phyloP scores from a whole-genome alignment of 2,113 vertebrate genomes.

The Heterotilapia buettikoferi region DNA sequence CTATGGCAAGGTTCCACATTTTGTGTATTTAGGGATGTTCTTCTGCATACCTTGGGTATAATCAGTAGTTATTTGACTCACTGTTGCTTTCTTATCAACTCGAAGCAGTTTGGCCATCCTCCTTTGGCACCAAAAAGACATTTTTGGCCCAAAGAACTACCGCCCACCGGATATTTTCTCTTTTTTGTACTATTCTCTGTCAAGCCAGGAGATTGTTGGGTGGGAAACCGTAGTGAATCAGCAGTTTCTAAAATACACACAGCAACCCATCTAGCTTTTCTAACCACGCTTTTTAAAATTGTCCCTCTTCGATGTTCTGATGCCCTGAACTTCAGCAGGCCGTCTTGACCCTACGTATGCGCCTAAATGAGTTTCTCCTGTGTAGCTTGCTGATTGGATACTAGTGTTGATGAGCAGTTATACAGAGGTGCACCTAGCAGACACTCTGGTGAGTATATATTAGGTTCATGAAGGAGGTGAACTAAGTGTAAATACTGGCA shows the following conservation, averaged over 20 bases:
- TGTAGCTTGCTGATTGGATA: background rate
- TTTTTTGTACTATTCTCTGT: background rate
- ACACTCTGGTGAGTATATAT: background rate
- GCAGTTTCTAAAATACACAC: background rate
- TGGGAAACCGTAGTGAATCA: background rate
- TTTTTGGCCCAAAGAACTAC: background rate
- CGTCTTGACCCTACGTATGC: rapidly evolving
- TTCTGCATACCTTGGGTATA: rapidly evolving
- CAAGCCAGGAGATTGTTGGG: background rate
- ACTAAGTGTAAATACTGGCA: rapidly evolving
- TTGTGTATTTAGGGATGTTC: background rate
- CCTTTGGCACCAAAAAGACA: background rate
- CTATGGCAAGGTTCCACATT: background rate
- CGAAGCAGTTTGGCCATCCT: background rate
- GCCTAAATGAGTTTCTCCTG: background rate
- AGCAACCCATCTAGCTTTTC: background rate
- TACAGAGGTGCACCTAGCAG: background rate
- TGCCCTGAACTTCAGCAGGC: background rate
- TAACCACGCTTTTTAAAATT: rapidly evolving
- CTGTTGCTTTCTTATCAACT: background rate
- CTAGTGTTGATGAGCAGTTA: rapidly evolving
- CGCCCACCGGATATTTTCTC: background rate
- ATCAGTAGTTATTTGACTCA: background rate
- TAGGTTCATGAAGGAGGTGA: rapidly evolving
- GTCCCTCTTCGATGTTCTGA: rapidly evolving